Evolutionary conservation across 2,797 vertebrate genomes (phyloP).

Genomic region (Enteromius paludinosus): DNA sequence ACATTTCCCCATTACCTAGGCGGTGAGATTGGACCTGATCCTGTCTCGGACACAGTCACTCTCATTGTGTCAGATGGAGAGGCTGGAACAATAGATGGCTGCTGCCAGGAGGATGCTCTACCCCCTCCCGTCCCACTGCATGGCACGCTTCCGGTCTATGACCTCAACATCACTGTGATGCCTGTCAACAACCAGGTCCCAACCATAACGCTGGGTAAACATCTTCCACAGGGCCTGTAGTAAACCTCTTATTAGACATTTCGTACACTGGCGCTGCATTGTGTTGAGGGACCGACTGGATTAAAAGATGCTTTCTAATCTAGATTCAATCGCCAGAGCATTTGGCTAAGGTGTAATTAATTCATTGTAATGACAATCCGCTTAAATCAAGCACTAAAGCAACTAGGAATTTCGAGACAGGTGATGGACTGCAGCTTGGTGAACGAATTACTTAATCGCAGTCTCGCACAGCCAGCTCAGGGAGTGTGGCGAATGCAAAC

Average conservation of each 20-base stretch:
- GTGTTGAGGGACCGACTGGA: constrained; percentile 1
- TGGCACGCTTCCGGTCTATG: constrained; percentile 76
- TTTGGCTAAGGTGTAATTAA: constrained; percentile 34
- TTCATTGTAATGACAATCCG: constrained; percentile 51
- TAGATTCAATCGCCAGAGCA: constrained; percentile 2
- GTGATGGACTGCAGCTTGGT: constrained; percentile 33
- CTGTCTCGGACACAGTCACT: constrained; percentile 68
- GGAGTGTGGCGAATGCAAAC: constrained; percentile 38
- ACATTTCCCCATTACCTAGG: constrained; percentile 54
- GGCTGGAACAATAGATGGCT: constrained; percentile 65
- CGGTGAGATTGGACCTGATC: constrained; percentile 75
- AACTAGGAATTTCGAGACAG: constrained; percentile 24
- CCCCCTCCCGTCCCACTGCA: constrained; percentile 73
- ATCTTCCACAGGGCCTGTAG: background rate
- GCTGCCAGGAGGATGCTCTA: constrained; percentile 71
- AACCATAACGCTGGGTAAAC: constrained; percentile 64
- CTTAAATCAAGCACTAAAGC: constrained; percentile 57
- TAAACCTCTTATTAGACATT: constrained; percentile 2
- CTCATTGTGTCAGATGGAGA: constrained; percentile 79
- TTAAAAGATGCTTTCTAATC: constrained; percentile 33
- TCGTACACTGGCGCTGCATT: background rate
- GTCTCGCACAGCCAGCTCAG: constrained; percentile 59
- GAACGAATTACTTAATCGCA: constrained; percentile 63
- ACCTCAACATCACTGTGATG: constrained; percentile 76
- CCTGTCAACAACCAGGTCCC: constrained; percentile 77